phyloP scores from a whole-genome alignment of 2,888 invertebrate species.

The Habrosyne pyritoides region DNA sequence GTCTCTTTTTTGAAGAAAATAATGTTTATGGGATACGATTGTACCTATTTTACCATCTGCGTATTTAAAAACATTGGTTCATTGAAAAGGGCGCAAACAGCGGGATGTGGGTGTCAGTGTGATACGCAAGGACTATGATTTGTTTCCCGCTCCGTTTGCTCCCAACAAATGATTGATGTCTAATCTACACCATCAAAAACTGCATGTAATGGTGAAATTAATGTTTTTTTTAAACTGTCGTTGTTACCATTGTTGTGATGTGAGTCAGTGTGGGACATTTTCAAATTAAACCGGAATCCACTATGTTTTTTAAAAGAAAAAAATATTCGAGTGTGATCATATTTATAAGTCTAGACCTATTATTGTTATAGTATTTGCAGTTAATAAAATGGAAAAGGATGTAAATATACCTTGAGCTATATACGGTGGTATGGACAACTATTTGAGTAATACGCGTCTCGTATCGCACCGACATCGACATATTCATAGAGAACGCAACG shows the following conservation, averaged over 20 bases:
- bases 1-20: too few relatives aligned
- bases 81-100: slow-evolving; percentile 21
- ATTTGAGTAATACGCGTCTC: slow-evolving; percentile 20
- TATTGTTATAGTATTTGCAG: not conserved
- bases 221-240: slow-evolving; percentile 41
- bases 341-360: not conserved
- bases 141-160: slow-evolving; percentile 76
- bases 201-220: slow-evolving; percentile 64
- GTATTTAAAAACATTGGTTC: slow-evolving; percentile 4
- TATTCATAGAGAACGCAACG: slow-evolving; percentile 21
- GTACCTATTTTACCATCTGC: slow-evolving; percentile 24
- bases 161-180: slow-evolving; percentile 71
- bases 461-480: not conserved
- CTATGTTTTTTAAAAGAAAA: not conserved
- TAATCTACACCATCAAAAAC: slow-evolving; percentile 68
- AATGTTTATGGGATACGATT: not conserved
- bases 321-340: not conserved
- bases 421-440: slow-evolving; percentile 28
- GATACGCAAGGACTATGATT: slow-evolving; percentile 79
- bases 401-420: slow-evolving; percentile 19
- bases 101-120: slow-evolving; percentile 75
- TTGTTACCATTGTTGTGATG: slow-evolving; percentile 34
- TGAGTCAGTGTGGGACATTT: slow-evolving; percentile 26
- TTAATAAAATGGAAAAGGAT: not conserved
- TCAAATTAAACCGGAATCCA: slow-evolving; percentile 17